A percentile compares a stretch with the other conserved stretches of the same genome.
phyloP scores from a whole-genome alignment of 2,113 vertebrate genomes.

The Coreoperca whiteheadi region DNA sequence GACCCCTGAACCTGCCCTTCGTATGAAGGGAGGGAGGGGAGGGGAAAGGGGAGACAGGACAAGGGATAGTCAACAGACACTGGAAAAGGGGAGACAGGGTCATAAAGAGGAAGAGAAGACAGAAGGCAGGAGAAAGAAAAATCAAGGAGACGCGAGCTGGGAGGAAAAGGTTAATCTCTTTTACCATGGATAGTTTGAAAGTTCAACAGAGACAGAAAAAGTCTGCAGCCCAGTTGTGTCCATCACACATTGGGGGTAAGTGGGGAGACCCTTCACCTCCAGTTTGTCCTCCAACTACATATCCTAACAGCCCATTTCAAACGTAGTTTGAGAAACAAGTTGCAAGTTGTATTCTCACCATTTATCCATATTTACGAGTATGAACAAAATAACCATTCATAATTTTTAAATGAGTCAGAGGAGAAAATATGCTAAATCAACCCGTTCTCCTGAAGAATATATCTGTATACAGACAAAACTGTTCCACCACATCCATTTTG shows the following conservation, averaged over 20 bases:
- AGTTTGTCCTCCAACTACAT: slow-evolving; percentile 3
- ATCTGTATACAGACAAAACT: background rate
- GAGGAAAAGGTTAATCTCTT: slow-evolving; percentile 78
- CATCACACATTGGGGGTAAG: slow-evolving; percentile 50
- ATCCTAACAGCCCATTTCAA: background rate
- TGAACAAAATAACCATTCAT: background rate
- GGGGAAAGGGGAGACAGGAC: slow-evolving; percentile 57
- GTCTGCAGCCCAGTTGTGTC: slow-evolving; percentile 43
- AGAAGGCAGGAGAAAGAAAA: slow-evolving; percentile 56
- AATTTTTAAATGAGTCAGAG: background rate
- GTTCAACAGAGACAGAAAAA: slow-evolving; percentile 65
- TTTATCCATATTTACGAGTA: background rate
- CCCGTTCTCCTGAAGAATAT: background rate
- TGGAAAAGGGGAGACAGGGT: slow-evolving; percentile 59
- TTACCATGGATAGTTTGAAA: slow-evolving; percentile 64
- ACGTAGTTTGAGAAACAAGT: slow-evolving; percentile 2
- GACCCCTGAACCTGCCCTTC: slow-evolving; percentile 88
- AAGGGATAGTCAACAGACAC: slow-evolving; percentile 67
- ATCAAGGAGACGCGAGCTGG: slow-evolving; percentile 60
- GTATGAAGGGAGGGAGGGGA: slow-evolving; percentile 78
- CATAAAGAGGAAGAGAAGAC: slow-evolving; percentile 66
- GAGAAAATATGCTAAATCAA: background rate
- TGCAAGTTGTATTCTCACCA: background rate
- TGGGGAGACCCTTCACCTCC: slow-evolving; percentile 28
- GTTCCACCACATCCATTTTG: background rate